Conservation (phyloP, 2,797 vertebrate genomes). For the Enteromius fasciolatus region DNA sequence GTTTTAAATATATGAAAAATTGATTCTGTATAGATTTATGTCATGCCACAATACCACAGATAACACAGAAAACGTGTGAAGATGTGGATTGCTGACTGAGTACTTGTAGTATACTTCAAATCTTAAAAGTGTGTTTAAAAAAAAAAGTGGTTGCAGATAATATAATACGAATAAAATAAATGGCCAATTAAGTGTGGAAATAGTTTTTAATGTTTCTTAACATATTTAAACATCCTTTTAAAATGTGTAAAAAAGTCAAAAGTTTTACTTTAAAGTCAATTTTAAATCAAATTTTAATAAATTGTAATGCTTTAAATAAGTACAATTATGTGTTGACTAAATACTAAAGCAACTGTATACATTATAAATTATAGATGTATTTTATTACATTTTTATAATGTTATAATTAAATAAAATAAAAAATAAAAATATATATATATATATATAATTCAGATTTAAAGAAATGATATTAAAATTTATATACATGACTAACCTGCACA, state of each 20-base stretch:
- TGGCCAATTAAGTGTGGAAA: not conserved
- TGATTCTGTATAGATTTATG: not conserved
- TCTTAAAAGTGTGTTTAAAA: not conserved
- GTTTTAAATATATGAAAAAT: not conserved
- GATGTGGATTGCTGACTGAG: too few relatives aligned
- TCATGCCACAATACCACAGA: not conserved
- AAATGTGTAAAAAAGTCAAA: not conserved
- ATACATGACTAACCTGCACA: not conserved
- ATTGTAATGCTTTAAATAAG: not conserved
- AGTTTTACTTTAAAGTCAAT: not conserved
- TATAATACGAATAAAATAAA: not conserved
- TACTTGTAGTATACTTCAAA: not conserved
- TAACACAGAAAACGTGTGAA: not conserved
- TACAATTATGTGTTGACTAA: not conserved
- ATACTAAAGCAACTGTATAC: not conserved
- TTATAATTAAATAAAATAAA: not conserved
- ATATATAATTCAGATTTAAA: too few relatives aligned
- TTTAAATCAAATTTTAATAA: not conserved
- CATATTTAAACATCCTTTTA: not conserved
- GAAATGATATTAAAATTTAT: too few relatives aligned
- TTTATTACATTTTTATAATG: not conserved
- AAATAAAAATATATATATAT: too few relatives aligned
- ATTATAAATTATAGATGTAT: not conserved
- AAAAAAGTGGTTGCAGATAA: not conserved
- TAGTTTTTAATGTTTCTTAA: not conserved